Base-by-base conservation (phyloP, 2,888 invertebrate species). In the Sinhomidia bicolor region DNA sequence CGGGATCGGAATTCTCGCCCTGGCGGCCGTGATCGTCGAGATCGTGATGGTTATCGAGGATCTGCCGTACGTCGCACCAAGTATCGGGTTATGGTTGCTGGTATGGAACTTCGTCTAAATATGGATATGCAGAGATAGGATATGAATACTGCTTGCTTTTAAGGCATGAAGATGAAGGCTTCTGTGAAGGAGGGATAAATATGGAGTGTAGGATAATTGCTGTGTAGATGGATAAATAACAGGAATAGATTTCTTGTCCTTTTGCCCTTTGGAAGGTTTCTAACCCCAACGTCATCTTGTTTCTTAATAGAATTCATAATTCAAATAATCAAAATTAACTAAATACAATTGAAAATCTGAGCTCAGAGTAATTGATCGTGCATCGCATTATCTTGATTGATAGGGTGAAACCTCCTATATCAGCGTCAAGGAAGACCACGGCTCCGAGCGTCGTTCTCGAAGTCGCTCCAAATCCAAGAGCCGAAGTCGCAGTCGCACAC, bases 381-480 rank as follows among this genome's bases (percentile, higher is more conserved):
- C 36, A 36, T 36, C 36, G 7, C 36, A 5, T 93, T 90, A n/a
- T n/a, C n/a, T n/a, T n/a, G n/a, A n/a, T n/a, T n/a, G n/a, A n/a
- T 90, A 99, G 99, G 99, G 99, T 84, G 99, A 99, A 94, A 98
- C 98, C 81, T 96, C 99, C 0, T 99, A 99, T 94, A 98, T 99
- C 93, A 96, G 99, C 65, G 99, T 99, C 90, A 71, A 71, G 23
- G 68, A n/a, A 1, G 68, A 71, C 20, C 5, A 12, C 4, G 68
- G 41, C 10, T 14, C 3, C 9, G 68, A 71, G 3, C 41, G 10
- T 41, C 68, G 68, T 1, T 71, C 68, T 10, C 68, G 68, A 12
- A 17, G 20, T 36, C 32, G 36, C 12, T 71, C 68, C 41, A 71
- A 26, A 12, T 71, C 68, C 14, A 29, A 20, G 32, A 65, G 65